Percentiles rank a stretch among this genome's conserved stretches.
These are phyloP conservation scores for Periophthalmus magnuspinnatus DNA, from an alignment of 2,797 vertebrate genomes.

Conservation along the genomic window DNA sequence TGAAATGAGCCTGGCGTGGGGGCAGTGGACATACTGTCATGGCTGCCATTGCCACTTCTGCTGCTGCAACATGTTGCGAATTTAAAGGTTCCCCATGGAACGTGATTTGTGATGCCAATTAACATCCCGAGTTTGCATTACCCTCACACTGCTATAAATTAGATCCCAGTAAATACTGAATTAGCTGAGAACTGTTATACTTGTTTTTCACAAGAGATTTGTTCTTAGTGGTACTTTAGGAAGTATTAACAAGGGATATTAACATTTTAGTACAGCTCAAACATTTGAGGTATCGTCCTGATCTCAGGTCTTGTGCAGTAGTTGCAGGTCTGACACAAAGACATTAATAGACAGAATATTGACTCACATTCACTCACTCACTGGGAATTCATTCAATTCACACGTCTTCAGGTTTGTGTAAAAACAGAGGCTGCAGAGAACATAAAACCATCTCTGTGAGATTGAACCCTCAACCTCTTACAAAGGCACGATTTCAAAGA, in stretches of 20 bases:
- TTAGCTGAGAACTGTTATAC: not conserved
- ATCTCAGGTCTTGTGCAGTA: not conserved
- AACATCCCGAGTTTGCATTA: constrained; percentile 42
- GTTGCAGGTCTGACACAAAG: not conserved
- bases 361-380: not conserved
- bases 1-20: constrained; percentile 37
- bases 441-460: not conserved
- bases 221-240: too few species aligned
- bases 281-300: not conserved
- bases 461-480: not conserved
- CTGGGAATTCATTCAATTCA: not conserved
- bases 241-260: too few species aligned
- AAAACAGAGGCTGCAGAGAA: not conserved
- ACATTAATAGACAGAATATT: not conserved
- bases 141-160: constrained; percentile 20
- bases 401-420: not conserved
- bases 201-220: not conserved
- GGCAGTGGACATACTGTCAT: constrained; percentile 29
- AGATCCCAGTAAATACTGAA: constrained; percentile 9
- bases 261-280: not conserved
- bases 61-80: constrained; percentile 12
- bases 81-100: constrained; percentile 27
- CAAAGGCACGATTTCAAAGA: too few species aligned
- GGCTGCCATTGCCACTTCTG: constrained; percentile 19
- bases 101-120: constrained; percentile 43